phyloP scores from a whole-genome alignment of 2,797 vertebrate genomes.

The Cryptoprocta ferox region DNA sequence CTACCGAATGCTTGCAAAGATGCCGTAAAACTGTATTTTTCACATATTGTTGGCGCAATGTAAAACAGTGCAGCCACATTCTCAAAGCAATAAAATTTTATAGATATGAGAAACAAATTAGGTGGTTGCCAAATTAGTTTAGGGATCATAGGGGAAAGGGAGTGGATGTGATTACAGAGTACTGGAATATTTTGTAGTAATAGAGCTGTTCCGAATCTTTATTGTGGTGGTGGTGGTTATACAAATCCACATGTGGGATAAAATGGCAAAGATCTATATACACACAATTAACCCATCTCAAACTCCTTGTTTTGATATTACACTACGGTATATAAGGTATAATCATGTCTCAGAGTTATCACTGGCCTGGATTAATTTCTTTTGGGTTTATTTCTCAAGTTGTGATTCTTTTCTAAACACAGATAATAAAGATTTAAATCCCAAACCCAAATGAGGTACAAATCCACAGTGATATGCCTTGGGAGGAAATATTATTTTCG shows the following conservation, averaged over 20 bases:
- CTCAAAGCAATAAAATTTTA: neutral
- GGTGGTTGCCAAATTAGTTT: neutral
- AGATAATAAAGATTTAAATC: constrained; percentile 36
- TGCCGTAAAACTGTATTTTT: neutral
- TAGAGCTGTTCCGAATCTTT: neutral
- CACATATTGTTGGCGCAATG: neutral
- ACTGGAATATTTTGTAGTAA: neutral
- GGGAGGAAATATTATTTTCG: neutral
- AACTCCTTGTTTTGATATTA: neutral
- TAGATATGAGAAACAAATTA: neutral
- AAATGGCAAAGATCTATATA: neutral
- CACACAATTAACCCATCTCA: neutral
- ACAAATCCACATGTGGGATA: neutral
- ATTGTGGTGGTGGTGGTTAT: neutral
- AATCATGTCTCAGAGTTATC: neutral
- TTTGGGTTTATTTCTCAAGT: constrained; percentile 8
- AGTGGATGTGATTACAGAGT: neutral
- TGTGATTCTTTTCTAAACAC: neutral
- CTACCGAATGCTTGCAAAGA: neutral
- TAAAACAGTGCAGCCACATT: neutral
- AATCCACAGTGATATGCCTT: neutral
- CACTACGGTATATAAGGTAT: neutral
- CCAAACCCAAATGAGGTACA: neutral
- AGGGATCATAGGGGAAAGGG: neutral
- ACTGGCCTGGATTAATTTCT: neutral